Evolutionary conservation across 53 echinoderm and acorn worm species (phyloP), one percentile per base, ranked within the genome.

Genomic region (Actinopyga echinites): DNA sequence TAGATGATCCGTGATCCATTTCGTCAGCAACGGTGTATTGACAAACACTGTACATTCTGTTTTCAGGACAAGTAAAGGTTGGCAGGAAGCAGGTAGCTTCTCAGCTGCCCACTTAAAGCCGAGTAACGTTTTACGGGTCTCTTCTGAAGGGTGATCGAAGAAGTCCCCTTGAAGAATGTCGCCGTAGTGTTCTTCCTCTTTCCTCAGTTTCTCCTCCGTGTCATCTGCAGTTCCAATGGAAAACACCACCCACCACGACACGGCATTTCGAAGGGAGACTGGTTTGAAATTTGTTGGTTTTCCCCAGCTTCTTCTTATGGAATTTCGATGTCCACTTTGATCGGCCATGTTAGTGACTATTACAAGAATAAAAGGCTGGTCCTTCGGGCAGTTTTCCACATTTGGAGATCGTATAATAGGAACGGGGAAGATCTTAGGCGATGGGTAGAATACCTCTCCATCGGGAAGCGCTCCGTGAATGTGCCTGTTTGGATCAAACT

Each of bases 91-190:
- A 5, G 88, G 78, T 24, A 91, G 64, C 17, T 74, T 54, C 1
- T 82, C 64, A 9, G 78, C 26, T 0, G 86, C 60, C 93, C 93
- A 96, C 32, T 84, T 83, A 68, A 96, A 87, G 3, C 78, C 85
- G 89, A 91, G 83, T 88, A 96, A 87, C 32, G 86, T 75, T 78
- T 94, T 96, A 6, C 97, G 87, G n/a, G 97, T 96, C 11, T 87
- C 90, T 30, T 96, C 97, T 0, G 85, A 42, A 7, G 77, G 68
- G 4, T 90, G 58, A 55, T 96, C 97, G 21, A 59, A 19, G 63
- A 96, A 96, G 42, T 92, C 90, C 20, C 97, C 97, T 65, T 93
- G 97, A 26, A 96, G 36, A 79, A 96, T 82, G 69, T 96, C 97
- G 8, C 86, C 84, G 34, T 86, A 56, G 0, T 56, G 38, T 21